Percentiles rank a stretch among this genome's conserved stretches.
phyloP scores from a whole-genome alignment of 2,888 invertebrate species.

The Phortica okadai region DNA sequence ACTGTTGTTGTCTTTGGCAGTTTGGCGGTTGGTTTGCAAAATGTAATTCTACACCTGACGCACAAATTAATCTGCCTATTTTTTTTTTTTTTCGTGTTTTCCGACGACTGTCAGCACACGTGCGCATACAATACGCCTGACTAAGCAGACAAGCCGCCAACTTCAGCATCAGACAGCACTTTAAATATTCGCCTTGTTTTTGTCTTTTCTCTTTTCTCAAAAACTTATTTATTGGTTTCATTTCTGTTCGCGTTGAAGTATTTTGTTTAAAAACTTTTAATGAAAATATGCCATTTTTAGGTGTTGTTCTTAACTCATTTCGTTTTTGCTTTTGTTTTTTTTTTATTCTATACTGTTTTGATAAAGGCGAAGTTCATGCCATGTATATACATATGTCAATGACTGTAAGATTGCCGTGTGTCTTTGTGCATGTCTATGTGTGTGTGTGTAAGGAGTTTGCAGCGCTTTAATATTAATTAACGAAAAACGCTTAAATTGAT shows the following conservation, averaged over 20 bases:
- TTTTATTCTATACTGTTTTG: background rate
- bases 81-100: background rate
- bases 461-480: constrained; percentile 66
- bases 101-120: constrained; percentile 40
- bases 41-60: constrained; percentile 24
- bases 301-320: constrained; percentile 49
- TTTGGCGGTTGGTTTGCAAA: constrained; percentile 12
- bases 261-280: constrained; percentile 63
- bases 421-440: background rate
- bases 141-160: constrained; percentile 18
- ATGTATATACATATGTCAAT: constrained; percentile 3
- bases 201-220: constrained; percentile 43
- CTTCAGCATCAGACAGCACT: constrained; percentile 7
- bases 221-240: constrained; percentile 66
- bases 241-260: constrained; percentile 42
- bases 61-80: constrained; percentile 23
- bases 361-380: constrained; percentile 9
- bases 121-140: background rate
- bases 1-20: constrained; percentile 9
- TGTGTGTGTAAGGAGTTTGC: constrained; percentile 31
- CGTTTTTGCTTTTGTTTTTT: background rate
- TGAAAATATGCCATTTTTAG: constrained; percentile 69
- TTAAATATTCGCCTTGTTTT: constrained; percentile 39
- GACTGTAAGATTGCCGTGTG: background rate
- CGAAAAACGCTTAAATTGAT: constrained; percentile 48